Percentiles rank a stretch among this genome's conserved stretches.
These are phyloP conservation scores for Megalonaias nervosa DNA, from an alignment of 1,140 invertebrate species.

Conservation along the genomic window DNA sequence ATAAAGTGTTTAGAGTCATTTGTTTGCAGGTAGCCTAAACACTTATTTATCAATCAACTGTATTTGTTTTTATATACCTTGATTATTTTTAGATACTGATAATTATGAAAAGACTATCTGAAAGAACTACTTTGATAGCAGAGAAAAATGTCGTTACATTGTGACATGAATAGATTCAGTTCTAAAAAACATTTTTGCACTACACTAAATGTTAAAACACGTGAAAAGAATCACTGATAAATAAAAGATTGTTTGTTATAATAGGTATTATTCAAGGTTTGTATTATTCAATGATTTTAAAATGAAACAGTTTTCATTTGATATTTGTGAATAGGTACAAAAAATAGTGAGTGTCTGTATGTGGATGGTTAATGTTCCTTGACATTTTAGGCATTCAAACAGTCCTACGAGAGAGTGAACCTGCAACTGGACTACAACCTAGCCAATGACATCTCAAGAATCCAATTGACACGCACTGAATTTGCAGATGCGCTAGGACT, in stretches of 20 bases:
- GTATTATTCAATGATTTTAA: background rate
- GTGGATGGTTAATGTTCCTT: background rate
- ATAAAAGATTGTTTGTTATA: background rate
- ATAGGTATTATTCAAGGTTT: background rate
- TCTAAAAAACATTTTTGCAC: no score
- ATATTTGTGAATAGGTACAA: background rate
- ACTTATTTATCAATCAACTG: no score
- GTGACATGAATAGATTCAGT: background rate
- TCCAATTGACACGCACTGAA: conserved; percentile 76
- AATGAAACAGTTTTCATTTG: background rate
- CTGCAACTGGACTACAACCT: conserved; percentile 33
- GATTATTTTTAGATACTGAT: background rate
- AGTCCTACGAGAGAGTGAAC: conserved; percentile 4
- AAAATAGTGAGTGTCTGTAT: background rate
- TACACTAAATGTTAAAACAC: no score
- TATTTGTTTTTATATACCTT: background rate
- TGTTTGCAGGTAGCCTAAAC: conserved; percentile 81
- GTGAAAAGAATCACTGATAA: background rate
- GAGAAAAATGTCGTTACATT: no score
- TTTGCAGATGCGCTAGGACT: conserved; percentile 99
- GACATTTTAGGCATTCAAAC: conserved; percentile 40
- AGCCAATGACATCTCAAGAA: conserved; percentile 46
- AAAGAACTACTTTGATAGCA: no score
- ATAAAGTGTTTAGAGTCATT: conserved; percentile 98
- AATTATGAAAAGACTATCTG: background rate